These are phyloP conservation scores for Stercorarius parasiticus DNA, from an alignment of 2,113 vertebrate species.

Conservation along the genomic window DNA sequence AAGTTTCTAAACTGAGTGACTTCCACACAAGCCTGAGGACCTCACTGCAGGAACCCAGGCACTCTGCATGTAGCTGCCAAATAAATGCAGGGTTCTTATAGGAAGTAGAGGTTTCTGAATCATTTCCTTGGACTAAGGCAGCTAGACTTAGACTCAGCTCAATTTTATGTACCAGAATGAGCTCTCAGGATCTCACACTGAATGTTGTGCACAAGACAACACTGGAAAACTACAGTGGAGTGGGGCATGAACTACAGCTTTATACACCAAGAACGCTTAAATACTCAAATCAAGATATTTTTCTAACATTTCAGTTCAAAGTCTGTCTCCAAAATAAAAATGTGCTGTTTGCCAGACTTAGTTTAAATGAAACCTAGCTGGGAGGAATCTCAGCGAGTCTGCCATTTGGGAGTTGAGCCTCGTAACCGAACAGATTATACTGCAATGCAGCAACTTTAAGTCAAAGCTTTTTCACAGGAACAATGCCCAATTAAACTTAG, in stretches of 20 bases:
- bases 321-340: not conserved
- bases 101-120: not conserved
- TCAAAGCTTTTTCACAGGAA: not conserved
- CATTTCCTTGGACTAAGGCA: not conserved
- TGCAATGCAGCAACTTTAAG: slow-evolving; percentile 10
- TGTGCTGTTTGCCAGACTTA: not conserved
- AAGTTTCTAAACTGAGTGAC: not conserved
- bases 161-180: not conserved
- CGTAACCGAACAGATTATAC: not conserved
- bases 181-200: not conserved
- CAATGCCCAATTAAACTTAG: not conserved
- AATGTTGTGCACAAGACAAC: not conserved
- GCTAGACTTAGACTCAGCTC: not conserved
- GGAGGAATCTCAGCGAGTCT: not conserved
- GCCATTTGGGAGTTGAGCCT: not conserved
- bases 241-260: not conserved
- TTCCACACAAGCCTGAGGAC: not conserved
- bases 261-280: not conserved
- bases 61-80: not conserved
- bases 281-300: not conserved
- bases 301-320: not conserved
- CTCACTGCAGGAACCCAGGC: not conserved
- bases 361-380: not conserved
- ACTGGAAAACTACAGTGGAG: not conserved
- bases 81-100: not conserved